Evolutionary conservation across 1,140 invertebrate species (phyloP), one percentile per base, ranked within the genome.

Genomic region (Caerostris extrusa): DNA sequence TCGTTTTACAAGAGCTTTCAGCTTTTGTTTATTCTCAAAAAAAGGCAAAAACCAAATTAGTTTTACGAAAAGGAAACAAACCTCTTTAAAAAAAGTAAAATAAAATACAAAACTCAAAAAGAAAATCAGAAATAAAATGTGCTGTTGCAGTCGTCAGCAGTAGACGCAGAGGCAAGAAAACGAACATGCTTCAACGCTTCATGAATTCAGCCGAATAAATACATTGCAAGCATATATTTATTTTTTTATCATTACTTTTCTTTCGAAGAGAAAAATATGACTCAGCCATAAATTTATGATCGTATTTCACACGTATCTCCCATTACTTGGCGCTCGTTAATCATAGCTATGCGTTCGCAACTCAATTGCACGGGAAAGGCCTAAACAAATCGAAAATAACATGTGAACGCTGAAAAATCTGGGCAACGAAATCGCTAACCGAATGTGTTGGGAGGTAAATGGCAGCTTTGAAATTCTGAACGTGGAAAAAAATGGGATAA

Each of bases 271-370:
- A 64, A 88, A n/a, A 88, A 88, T 88, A 64, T 64, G 88, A 90
- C 19, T 90, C 67, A 34, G 88, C 64, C n/a, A 90, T 57, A 90
- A 90, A 90, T 90, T 90, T 90, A 90, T 90, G 88, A 90, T 69
- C 88, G 55, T 77, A 71, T 90, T 90, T 90, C 88, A 90, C 88
- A 90, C 88, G 88, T 90, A 58, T 90, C 55, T 90, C 69, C 67
- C 88, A 71, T 90, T 71, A 71, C 88, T 69, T 60, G 17, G 10
- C 6, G 67, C 67, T 90, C 88, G 88, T 90, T 90, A 90, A 90
- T 90, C 88, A 90, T 61, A 17, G 85, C 71, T 50, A 50, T 34
- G 58, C 58, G 12, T 87, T 87, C 85, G 85, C 88, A 90, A 90
- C 64, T 90, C 88, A 90, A 90, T 90, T 77, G 34, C 61, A 55